These are phyloP conservation scores for Xerus rutilus DNA, from an alignment of 2,797 vertebrate genomes.

Conservation along the genomic window DNA sequence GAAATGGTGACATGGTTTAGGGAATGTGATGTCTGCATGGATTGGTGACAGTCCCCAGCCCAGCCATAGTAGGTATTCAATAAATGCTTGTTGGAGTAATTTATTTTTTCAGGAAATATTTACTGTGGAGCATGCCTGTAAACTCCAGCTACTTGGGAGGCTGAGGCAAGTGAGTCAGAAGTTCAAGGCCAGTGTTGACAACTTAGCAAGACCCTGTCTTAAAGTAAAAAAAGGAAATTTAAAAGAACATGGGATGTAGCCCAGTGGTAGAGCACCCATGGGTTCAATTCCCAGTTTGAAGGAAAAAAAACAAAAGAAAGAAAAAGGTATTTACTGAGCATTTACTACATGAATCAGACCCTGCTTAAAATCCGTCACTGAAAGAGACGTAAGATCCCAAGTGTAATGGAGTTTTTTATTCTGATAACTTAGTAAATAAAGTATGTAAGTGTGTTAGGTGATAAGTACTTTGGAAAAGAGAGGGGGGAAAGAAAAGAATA, in stretches of 20 bases:
- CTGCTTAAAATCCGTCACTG: not conserved
- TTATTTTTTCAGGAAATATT: not conserved
- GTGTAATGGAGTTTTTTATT: not conserved
- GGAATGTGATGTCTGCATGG: not conserved
- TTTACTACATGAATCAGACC: not conserved
- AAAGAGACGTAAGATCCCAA: not conserved
- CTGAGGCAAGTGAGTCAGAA: not conserved
- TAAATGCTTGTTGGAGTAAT: not conserved
- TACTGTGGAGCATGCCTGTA: not conserved
- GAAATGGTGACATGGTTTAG: not conserved
- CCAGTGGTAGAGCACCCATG: not conserved
- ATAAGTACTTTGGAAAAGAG: not conserved
- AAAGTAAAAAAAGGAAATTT: not conserved
- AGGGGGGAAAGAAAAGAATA: not conserved
- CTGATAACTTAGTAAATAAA: not conserved
- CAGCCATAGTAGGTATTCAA: not conserved
- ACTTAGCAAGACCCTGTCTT: not conserved
- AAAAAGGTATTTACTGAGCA: not conserved
- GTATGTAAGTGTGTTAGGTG: not conserved
- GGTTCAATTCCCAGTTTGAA: not conserved
- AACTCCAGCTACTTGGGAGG: not conserved
- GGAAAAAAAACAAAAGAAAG: not conserved
- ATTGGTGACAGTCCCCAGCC: not conserved
- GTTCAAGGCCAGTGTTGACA: too few relatives aligned
- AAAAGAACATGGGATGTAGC: not conserved